Evolutionary conservation across 2,113 vertebrate species (phyloP), one percentile per base, ranked within the genome.

Genomic region (Chaenocephalus aceratus): DNA sequence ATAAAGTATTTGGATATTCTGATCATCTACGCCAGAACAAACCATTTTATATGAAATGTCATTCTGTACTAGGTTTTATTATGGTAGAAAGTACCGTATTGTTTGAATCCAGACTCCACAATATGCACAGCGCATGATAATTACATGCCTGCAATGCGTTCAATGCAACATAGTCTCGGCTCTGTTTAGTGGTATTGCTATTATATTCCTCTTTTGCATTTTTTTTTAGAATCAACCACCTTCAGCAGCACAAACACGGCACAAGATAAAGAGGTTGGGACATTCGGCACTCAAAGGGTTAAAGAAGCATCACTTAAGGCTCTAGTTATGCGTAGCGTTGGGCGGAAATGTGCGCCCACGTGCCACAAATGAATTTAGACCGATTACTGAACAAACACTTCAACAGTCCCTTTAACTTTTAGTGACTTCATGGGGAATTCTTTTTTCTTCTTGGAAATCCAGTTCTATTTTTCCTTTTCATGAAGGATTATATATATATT

Each of bases 341-440:
- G 81, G 80, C 41, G 0, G 49, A 23, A 64, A 53, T 48, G 49
- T 23, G 72, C 46, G 16, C 79, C 87, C 75, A 34, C 57, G 23
- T 0, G 44, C 45, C 49, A 59, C 77, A 75, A 67, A 13, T 36
- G 34, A 73, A 45, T 77, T 60, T 8, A 67, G 60, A 61, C 52
- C 68, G 56, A 67, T 62, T 16, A 34, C 52, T 58, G 53, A 83
- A 46, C 82, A 84, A 80, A 75, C 74, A 76, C 78, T 79, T 70
- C 77, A 88, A 91, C 80, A 95, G 95, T 96, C 96, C 96, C 96
- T 97, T 97, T 96, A 96, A 96, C 95, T 94, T 95, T 95, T 95
- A 95, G 89, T 94, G 92, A 91, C 84, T 93, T 91, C 85, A 84
- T 66, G 56, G 67, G 61, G 49, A 36, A 18, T 59, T 56, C n/a